Evolutionary conservation across 2,113 vertebrate genomes (phyloP), one percentile per base, ranked within the genome.

Genomic region (Fulica atra): DNA sequence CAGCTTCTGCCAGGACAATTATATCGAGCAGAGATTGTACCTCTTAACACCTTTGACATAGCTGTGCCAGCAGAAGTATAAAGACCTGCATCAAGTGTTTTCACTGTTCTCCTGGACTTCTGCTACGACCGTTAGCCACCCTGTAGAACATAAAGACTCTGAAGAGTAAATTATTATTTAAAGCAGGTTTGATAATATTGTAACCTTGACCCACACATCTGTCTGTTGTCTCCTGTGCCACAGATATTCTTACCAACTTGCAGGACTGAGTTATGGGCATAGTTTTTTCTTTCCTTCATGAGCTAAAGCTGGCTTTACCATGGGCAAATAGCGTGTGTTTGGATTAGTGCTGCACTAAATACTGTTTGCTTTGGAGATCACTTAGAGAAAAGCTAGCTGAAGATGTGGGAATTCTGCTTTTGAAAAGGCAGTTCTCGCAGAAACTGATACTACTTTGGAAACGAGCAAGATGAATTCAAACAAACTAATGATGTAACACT

Each of bases 351-450:
- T 96, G 93, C 23, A 18, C 93, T 97, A 97, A 98, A 89, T 71
- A 56, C 88, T 96, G 89, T 97, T 98, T 98, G 76, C 96, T 97
- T 96, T 97, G 93, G 96, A 97, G 95, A 92, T 95, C 72, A 10
- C 95, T 97, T 96, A 95, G 93, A 91, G 86, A 93, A 97, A 68
- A 95, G 80, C 38, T 23, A 86, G n/a, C 20, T 94, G 96, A 91
- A 95, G 97, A 94, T 69, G 71, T 97, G 92, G 85, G 95, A 96
- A 88, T 96, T 97, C 96, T 95, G 89, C 94, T 95, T 97, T 86
- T 95, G 81, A 77, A 98, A 97, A 95, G 86, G 88, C 93, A 92
- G 11, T 93, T 97, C 94, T 96, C 95, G 77, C 94, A 94, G 93
- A 95, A 89, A 71, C 82, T 96, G 92, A 89, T 89, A 86, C 21